phyloP scores from a whole-genome alignment of 2,888 invertebrate species.

The Catocala fraxini region DNA sequence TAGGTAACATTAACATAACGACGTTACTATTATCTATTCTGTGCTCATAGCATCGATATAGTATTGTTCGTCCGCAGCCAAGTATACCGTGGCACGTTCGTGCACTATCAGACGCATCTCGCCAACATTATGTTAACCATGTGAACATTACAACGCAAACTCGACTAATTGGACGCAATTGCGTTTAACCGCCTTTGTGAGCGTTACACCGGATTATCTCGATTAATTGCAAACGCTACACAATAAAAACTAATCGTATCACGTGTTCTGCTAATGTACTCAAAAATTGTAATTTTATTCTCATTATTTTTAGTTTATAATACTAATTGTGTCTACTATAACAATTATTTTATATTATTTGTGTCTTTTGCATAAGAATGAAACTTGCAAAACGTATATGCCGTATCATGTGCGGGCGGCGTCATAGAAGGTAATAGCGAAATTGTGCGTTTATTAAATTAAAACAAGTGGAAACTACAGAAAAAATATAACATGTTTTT shows the following conservation, averaged over 20 bases:
- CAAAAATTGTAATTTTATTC: constrained; percentile 28
- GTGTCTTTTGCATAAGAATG: constrained; percentile 49
- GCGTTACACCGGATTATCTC: constrained; percentile 66
- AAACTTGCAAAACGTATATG: constrained; percentile 49
- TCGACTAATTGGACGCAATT: constrained; percentile 78
- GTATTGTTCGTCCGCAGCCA: constrained; percentile 51
- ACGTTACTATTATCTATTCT: constrained; percentile 1
- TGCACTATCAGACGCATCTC: constrained; percentile 59
- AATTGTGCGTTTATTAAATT: constrained; percentile 7
- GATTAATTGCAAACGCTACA: constrained; percentile 67
- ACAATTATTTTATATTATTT: constrained; percentile 38
- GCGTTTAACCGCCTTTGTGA: constrained; percentile 75
- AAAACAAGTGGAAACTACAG: no score
- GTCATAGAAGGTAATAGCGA: constrained; percentile 30
- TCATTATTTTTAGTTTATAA: constrained; percentile 25
- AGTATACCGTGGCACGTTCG: constrained; percentile 47
- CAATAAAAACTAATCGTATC: constrained; percentile 69
- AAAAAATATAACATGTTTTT: no score
- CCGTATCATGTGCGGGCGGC: constrained; percentile 47
- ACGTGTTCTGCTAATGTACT: constrained; percentile 37
- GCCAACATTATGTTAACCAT: constrained; percentile 76
- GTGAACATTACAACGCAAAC: constrained; percentile 74
- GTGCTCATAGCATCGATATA: constrained; percentile 4
- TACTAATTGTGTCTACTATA: constrained; percentile 30
- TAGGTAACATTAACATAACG: no score